Percentiles rank a stretch among this genome's conserved stretches.
Evolutionary conservation across 1,140 invertebrate genomes (phyloP).

Genomic region (Polypedilum vanderplanki): DNA sequence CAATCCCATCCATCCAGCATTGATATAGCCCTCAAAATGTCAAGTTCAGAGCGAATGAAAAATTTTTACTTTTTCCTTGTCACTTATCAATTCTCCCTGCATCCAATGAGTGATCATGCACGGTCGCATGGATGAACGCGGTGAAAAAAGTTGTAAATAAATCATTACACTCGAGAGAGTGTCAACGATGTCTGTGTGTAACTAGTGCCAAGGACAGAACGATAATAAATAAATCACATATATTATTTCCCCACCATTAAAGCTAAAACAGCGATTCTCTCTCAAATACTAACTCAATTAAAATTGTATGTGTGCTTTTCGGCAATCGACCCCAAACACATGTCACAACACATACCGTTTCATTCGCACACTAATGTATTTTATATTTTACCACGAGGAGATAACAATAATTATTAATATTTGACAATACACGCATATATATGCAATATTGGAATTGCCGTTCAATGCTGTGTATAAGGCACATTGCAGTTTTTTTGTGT

Average conservation of each 20-base stretch:
- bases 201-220: slow-evolving; percentile 26
- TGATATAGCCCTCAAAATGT: no score
- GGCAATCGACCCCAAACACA: slow-evolving; percentile 1
- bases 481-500: slow-evolving; percentile 5
- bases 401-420: neutral
- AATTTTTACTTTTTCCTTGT: no score
- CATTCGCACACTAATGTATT: neutral
- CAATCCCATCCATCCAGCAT: no score
- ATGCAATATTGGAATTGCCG: neutral
- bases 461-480: neutral
- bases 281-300: neutral
- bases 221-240: neutral
- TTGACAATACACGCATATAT: slow-evolving; percentile 19
- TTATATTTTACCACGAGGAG: neutral
- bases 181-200: neutral
- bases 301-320: neutral
- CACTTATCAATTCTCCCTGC: no score
- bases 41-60: no score
- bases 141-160: no score
- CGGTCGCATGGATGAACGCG: no score
- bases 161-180: no score
- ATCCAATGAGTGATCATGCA: no score
- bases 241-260: no score
- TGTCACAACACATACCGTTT: neutral
- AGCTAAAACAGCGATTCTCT: no score